phyloP scores from a whole-genome alignment of 2,888 invertebrate genomes.

The Torymus auratus region DNA sequence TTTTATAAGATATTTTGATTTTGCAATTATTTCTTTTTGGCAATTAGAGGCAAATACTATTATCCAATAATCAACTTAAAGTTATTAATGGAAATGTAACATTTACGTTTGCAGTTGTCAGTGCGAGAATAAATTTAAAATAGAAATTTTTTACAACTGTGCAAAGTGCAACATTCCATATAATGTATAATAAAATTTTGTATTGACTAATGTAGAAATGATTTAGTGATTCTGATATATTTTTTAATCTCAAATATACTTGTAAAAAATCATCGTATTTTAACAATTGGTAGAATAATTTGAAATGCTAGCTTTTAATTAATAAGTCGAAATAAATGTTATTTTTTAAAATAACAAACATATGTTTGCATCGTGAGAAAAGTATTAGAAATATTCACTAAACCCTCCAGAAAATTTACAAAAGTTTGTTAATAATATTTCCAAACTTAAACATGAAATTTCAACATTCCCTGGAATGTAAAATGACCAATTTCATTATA shows the following conservation, averaged over 20 bases:
- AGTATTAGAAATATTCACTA: constrained; percentile 25
- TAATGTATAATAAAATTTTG: constrained; percentile 38
- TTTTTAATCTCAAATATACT: constrained; percentile 23
- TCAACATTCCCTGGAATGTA: not conserved
- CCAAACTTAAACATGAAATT: constrained; percentile 2
- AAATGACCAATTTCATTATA: not conserved
- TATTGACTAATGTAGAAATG: constrained; percentile 28
- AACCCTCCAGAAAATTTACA: not conserved
- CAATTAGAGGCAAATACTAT: constrained; percentile 19
- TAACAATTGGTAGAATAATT: no score
- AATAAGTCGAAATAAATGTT: not conserved
- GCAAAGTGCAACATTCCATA: constrained; percentile 44
- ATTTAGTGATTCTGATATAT: constrained; percentile 32
- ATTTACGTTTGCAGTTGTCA: constrained; percentile 11
- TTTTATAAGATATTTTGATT: constrained; percentile 50
- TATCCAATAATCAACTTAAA: constrained; percentile 14
- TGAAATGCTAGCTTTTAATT: not conserved
- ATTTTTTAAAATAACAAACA: constrained; percentile 11
- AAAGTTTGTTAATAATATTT: constrained; percentile 2
- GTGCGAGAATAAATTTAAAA: constrained; percentile 14
- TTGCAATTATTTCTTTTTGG: constrained; percentile 28
- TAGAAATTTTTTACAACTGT: constrained; percentile 12
- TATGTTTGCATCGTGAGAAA: constrained; percentile 9
- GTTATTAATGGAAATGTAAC: constrained; percentile 22
- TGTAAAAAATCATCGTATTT: not conserved